Conservation (phyloP, 2,888 invertebrate species). For the Harpalus rubripes region DNA sequence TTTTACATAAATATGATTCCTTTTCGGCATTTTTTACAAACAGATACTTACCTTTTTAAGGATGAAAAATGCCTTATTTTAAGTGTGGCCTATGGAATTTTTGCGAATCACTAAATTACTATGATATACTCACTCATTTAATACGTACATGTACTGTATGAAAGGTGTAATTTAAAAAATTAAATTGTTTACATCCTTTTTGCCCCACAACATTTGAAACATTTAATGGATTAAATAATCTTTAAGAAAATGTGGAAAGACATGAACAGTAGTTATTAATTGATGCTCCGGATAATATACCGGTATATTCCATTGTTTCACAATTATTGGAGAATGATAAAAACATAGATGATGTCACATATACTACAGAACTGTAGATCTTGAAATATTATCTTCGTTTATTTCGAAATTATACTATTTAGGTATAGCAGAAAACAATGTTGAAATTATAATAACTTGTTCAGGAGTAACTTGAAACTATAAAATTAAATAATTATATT, state of each 20-base stretch:
- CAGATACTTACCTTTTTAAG: not conserved
- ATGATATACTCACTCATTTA: not conserved
- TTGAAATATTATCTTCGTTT: too few relatives aligned
- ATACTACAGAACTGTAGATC: not conserved
- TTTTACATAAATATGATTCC: not conserved
- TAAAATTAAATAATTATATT: not conserved
- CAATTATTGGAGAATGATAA: not conserved
- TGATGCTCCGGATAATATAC: too few relatives aligned
- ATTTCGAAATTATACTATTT: too few relatives aligned
- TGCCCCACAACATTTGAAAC: constrained; percentile 1
- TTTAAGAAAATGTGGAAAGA: not conserved
- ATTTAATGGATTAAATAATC: constrained; percentile 2
- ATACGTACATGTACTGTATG: not conserved
- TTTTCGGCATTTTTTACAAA: not conserved
- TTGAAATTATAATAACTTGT: not conserved
- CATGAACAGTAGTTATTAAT: too few relatives aligned
- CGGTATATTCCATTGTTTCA: too few relatives aligned
- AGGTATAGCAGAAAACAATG: too few relatives aligned
- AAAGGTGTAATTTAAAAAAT: constrained; percentile 8
- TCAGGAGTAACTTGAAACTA: not conserved
- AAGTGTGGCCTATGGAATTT: not conserved
- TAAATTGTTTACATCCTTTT: not conserved
- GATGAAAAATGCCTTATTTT: not conserved
- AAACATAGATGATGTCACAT: not conserved
- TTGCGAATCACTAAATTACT: not conserved